Evolutionary conservation across 2,113 vertebrate species (phyloP), one percentile per base, ranked within the genome.

Genomic region (Solea senegalensis): DNA sequence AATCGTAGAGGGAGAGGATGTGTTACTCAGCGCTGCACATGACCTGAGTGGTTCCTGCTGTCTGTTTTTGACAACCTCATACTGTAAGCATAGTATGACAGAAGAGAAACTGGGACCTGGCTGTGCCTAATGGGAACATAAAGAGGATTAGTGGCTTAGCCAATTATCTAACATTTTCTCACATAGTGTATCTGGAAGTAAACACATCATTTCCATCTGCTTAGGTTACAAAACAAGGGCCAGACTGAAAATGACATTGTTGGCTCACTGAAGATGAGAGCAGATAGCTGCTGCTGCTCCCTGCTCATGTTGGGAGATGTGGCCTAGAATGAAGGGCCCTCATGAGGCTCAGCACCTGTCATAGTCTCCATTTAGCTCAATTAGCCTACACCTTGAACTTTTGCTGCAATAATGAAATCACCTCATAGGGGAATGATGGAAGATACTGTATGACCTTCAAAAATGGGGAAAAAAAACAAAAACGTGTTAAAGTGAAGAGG

Each of bases 261-360:
- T 40, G 43, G 46, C 39, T 62, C 13, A 11, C 46, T 69, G 69
- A 72, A 73, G 80, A 72, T 73, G 54, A 71, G 77, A 83, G 61
- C n/a, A 16, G 45, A 71, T 45, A 60, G 52, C 63, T 76, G 65
- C 63, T 74, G 74, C 84, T 67, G 45, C 78, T 78, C 78, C 48
- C 41, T 69, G 48, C 26, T 66, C 75, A 81, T 72, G 78, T 76
- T 61, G 34, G 21, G 84, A 88, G 82, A 87, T 60, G 63, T 81
- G 80, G 76, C 83, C 81, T 62, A 80, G 82, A 88, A 85, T 80
- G 16, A 74, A 65, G 62, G 69, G 26, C 49, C 72, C 80, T 65
- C 28, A 1, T 48, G 72, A 48, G 78, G 45, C 45, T 61, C 55
- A 41, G 45, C 53, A n/a, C 49, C 14, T 28, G 70, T 77, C 78